A percentile compares a stretch with the other conserved stretches of the same genome.
Evolutionary conservation across 2,797 vertebrate species (phyloP).

Genomic region (Sebastes goodei): DNA sequence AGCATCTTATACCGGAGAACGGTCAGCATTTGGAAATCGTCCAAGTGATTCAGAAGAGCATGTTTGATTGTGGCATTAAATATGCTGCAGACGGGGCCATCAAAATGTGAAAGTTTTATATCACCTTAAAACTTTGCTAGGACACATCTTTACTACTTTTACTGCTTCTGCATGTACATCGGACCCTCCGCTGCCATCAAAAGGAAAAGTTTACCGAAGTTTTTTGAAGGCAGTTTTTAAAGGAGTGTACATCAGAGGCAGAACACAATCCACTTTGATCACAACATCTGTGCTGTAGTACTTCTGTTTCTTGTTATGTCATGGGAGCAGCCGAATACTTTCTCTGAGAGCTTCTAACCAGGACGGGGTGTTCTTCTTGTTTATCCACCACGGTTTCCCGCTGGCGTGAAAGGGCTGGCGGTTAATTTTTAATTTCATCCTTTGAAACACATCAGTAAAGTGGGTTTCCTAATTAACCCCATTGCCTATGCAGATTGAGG

Average conservation of each 20-base stretch:
- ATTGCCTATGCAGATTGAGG: conserved; percentile 76
- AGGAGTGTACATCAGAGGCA: conserved; percentile 1
- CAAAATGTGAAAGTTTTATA: conserved; percentile 10
- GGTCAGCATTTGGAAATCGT: not conserved
- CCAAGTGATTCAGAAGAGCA: conserved; percentile 11
- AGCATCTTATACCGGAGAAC: conserved; percentile 7
- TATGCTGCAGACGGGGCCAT: not conserved
- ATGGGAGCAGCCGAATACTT: conserved; percentile 55
- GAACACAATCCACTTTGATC: conserved; percentile 67
- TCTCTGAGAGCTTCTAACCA: conserved; percentile 63
- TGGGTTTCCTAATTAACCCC: conserved; percentile 81
- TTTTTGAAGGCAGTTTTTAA: conserved; percentile 23
- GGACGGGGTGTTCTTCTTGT: conserved; percentile 68
- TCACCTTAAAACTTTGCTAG: not conserved
- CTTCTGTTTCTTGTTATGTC: conserved; percentile 58
- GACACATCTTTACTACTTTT: not conserved
- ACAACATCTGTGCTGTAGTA: conserved; percentile 60
- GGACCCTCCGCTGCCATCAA: conserved; percentile 13
- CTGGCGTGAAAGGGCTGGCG: conserved; percentile 64
- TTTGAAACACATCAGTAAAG: conserved; percentile 80
- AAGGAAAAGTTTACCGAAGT: conserved; percentile 40
- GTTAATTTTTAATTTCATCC: conserved; percentile 81
- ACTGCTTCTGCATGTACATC: not conserved
- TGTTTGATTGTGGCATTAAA: conserved; percentile 21
- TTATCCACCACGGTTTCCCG: conserved; percentile 62